Evolutionary conservation across 2,113 vertebrate species (phyloP).

Genomic region (Hemiprocne comata): DNA sequence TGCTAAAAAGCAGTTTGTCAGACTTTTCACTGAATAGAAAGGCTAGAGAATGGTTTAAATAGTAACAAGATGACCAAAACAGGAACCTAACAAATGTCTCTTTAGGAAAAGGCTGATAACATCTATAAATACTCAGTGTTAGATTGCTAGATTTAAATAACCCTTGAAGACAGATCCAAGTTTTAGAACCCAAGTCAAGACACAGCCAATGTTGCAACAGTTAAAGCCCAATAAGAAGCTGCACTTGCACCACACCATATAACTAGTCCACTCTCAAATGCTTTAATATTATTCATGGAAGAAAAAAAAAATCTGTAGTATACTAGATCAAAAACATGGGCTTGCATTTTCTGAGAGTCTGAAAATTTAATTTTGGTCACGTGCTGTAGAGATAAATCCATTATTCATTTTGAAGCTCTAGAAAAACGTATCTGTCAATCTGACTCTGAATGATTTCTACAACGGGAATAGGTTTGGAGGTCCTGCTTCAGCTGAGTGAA

Average conservation of each 20-base stretch:
- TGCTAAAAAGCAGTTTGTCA: slow-evolving; percentile 17
- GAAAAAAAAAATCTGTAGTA: background rate
- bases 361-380: background rate
- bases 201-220: background rate
- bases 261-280: background rate
- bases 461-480: background rate
- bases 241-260: background rate
- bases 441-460: background rate
- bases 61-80: slow-evolving; percentile 47
- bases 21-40: background rate
- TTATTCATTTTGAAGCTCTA: background rate
- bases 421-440: background rate
- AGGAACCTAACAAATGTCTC: slow-evolving; percentile 16
- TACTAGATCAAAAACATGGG: background rate
- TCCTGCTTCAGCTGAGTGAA: background rate
- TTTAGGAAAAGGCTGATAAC: slow-evolving; percentile 43
- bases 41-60: slow-evolving; percentile 19
- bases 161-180: background rate
- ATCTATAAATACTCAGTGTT: slow-evolving; percentile 43
- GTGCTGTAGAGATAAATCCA: background rate
- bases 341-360: background rate
- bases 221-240: background rate
- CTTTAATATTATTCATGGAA: background rate
- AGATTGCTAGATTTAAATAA: slow-evolving; percentile 4
- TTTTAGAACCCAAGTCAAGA: background rate